phyloP scores from a whole-genome alignment of 2,113 vertebrate species.

The Pelobates fuscus region DNA sequence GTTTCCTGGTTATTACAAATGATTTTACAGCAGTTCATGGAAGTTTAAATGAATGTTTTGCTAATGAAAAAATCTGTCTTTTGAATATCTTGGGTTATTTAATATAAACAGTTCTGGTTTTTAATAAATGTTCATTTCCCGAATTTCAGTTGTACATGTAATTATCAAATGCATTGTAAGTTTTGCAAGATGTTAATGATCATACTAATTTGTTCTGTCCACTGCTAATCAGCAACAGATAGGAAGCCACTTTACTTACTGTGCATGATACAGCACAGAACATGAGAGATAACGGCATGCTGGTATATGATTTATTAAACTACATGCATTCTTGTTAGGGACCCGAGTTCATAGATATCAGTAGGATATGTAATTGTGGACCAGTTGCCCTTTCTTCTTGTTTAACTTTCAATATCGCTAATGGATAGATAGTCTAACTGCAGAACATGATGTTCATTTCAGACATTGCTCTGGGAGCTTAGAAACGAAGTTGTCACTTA shows the following conservation, averaged over 20 bases:
- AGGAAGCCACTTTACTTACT: conserved; percentile 38
- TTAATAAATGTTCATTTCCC: conserved; percentile 55
- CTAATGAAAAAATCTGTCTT: not conserved
- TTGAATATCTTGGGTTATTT: conserved; percentile 12
- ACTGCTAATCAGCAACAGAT: conserved; percentile 47
- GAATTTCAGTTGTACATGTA: conserved; percentile 38
- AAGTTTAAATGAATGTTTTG: not conserved
- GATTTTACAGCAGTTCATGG: no score
- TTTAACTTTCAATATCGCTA: not conserved
- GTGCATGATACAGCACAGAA: conserved; percentile 36
- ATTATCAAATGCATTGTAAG: conserved; percentile 47
- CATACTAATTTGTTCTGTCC: conserved; percentile 18
- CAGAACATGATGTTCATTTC: no score
- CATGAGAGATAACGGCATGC: conserved; percentile 48
- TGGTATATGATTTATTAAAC: conserved; percentile 42
- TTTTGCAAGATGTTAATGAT: conserved; percentile 54
- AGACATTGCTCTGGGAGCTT: no score
- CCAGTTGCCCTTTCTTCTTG: not conserved
- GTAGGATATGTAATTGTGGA: not conserved
- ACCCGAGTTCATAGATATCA: conserved; percentile 46
- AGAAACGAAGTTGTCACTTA: no score
- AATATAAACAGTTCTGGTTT: conserved; percentile 49
- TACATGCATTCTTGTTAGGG: conserved; percentile 44
- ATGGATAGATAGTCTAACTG: not conserved
- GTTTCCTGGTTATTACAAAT: no score